Evolutionary conservation across 64 coral and sea anemone genomes (phyloP), one percentile per base, ranked within the genome.

Genomic region (Porites australiensis): DNA sequence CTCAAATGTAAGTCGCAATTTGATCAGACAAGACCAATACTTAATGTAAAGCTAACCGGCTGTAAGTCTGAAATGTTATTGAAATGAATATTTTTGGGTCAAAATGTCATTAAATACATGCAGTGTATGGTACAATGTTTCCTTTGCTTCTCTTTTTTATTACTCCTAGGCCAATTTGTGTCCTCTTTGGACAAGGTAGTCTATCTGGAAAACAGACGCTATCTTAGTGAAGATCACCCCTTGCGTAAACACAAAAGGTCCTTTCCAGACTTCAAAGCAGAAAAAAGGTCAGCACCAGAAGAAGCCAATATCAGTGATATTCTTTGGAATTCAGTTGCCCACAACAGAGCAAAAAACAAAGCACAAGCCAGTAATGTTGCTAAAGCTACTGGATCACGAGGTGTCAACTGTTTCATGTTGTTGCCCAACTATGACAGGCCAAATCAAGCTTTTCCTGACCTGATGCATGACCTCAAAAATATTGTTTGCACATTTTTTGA

Each of bases 381-480:
- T 13, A 90, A 78, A 79, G 75, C 75, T n/a, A 90, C 88, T 63
- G 75, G 74, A 10, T 79, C 58, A 45, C 77, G 78, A 46, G 37
- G 55, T 48, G 74, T 89, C 4, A 79, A 90, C 77, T 90, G 76
- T 64, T 90, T 90, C 69, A 51, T 90, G 62, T 23, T 81, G 88
- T 52, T 90, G 15, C 62, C 88, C 66, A 45, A 70, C 21, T 53
- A 80, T 72, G 62, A 72, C 54, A 8, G 88, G 19, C 54, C 77
- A 4, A 68, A 70, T 13, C 88, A 90, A 69, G 78, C 79, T 43
- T 91, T 59, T 60, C 79, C 89, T 8, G 89, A 91, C 72, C 47
- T 91, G 0, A 91, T 91, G 89, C 89, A 91, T 54, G 82, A 70
- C 37, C 47, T 75, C 20, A 91, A 91, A 58, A 91, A 91, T 83